Base-by-base conservation (phyloP, 2,888 invertebrate species). In the Thalpophila matura region DNA sequence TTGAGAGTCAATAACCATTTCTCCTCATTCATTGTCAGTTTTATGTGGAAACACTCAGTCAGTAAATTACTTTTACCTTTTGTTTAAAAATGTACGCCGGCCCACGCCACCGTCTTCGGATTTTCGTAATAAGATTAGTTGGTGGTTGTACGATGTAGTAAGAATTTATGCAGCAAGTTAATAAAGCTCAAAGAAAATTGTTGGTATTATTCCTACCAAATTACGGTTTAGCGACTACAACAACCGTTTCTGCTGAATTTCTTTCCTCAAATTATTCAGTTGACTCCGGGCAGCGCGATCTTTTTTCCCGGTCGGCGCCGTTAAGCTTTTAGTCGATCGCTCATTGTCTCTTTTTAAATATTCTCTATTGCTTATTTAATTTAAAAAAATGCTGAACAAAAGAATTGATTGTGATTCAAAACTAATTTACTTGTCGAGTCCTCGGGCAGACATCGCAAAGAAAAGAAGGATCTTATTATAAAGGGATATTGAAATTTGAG, bases 261-360 rank as follows among this genome's bases (percentile, higher is more conserved):
- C 77, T 84, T 84, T 85, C 74, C 75, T 67, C 79, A 81, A 89
- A 88, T 87, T 86, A 87, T 87, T 85, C 80, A 83, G 85, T 86
- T 87, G 81, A 78, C 74, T 73, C 73, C 66, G 55, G 61, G 61
- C 55, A 60, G 59, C 55, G 61, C 43, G 56, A 66, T 69, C 50
- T 72, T 70, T 80, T 81, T 76, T 81, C 73, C 40, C 69, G 33
- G 58, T 67, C 66, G 59, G 55, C 57, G 54, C 35, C 24, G 43
- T 62, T 75, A 68, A 68, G 53, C 43, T 65, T 60, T 70, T 55
- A 63, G 49, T 68, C 66, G 65, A 51, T 49, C 68, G 57, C 74
- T 80, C 70, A 79, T 80, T 83, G 73, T 80, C 70, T 63, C 66
- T 79, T 76, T 77, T 62, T 16, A 65, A 78, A 75, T 60, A 49